Evolutionary conservation across 2,797 vertebrate genomes (phyloP), one percentile per base, ranked within the genome.

Genomic region (Alectoris magna): DNA sequence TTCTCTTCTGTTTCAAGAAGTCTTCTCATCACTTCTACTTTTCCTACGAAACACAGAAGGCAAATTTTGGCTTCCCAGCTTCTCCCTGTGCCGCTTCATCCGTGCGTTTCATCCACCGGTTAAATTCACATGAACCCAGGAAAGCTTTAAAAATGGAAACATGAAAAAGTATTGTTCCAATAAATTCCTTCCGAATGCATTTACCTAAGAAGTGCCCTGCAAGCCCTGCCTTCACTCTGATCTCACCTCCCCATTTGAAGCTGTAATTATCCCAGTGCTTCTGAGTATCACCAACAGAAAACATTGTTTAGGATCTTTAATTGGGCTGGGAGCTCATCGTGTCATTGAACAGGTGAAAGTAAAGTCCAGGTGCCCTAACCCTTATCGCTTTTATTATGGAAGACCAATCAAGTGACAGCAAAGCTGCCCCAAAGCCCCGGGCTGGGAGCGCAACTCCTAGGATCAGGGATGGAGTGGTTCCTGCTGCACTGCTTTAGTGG

Each of bases 81-180:
- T 55, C 17, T 49, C 26, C 34, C 62, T 5, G 9, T 11, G 29
- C n/a, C 31, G 23, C 5, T 43, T 63, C 31, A 7, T 5, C 36
- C 55, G 14, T 6, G 10, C 18, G 3, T 18, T 18, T 31, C 17
- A 56, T 31, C 17, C 26, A 10, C 24, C 3, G 1, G 10, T 4
- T 17, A 26, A 67, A 41, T 2, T 19, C 18, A 56, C 11, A 36
- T n/a, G 49, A 29, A 3, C 10, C 16, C n/a, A 58, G n/a, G 49
- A 34, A 39, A 56, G 6, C 3, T 21, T 23, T 23, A 43, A 31
- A 24, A 62, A 36, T 5, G 6, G 10, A 24, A 21, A 26, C 2
- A 4, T 21, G 59, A 39, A 66, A 48, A 68, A 31, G 8, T 17
- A 14, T 16, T 21, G 3, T 21, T 78, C 74, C 24, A 58, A 53